phyloP scores from a whole-genome alignment of 1,140 invertebrate genomes.

The Eumaeus atala region DNA sequence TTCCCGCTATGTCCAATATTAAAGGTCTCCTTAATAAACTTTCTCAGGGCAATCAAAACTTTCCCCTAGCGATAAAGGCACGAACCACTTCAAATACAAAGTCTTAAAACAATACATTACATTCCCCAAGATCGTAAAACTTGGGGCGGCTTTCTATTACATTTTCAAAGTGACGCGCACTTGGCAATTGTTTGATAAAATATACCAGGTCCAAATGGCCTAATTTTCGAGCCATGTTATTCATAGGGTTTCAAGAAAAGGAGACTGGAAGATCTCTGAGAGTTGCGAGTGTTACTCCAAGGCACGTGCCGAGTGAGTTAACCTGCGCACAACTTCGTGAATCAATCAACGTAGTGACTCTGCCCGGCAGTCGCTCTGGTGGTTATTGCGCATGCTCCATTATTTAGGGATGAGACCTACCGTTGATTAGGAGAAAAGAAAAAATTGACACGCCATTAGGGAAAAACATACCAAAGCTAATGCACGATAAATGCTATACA shows the following conservation, averaged over 20 bases:
- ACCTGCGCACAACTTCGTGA: slow-evolving; percentile 66
- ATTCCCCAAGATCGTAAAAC: slow-evolving; percentile 6
- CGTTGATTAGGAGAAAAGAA: slow-evolving; percentile 27
- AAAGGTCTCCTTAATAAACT: slow-evolving; percentile 1
- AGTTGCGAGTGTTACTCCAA: slow-evolving; percentile 44
- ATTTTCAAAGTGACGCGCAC: slow-evolving; percentile 30
- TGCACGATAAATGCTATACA: slow-evolving; percentile 13
- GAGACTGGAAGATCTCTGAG: slow-evolving; percentile 32
- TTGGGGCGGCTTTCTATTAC: slow-evolving; percentile 21
- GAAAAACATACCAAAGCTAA: slow-evolving; percentile 20
- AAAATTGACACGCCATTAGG: too few relatives aligned
- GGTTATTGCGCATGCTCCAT: slow-evolving; percentile 46
- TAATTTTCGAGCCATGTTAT: slow-evolving; percentile 15
- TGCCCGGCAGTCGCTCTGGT: slow-evolving; percentile 47
- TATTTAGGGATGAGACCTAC: slow-evolving; percentile 36
- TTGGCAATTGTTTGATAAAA: slow-evolving; percentile 31
- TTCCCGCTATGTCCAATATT: not conserved
- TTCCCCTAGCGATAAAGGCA: slow-evolving; percentile 10
- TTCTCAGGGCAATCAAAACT: slow-evolving; percentile 16
- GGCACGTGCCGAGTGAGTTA: slow-evolving; percentile 55
- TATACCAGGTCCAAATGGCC: slow-evolving; percentile 23
- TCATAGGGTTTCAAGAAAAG: slow-evolving; percentile 16
- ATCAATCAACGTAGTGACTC: slow-evolving; percentile 64
- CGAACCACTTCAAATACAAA: slow-evolving; percentile 1
- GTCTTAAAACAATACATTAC: slow-evolving; percentile 16